Percentiles rank a stretch among this genome's conserved stretches.
Evolutionary conservation across 1,140 invertebrate species (phyloP).

Genomic region (Pogonognathellus flavescens): DNA sequence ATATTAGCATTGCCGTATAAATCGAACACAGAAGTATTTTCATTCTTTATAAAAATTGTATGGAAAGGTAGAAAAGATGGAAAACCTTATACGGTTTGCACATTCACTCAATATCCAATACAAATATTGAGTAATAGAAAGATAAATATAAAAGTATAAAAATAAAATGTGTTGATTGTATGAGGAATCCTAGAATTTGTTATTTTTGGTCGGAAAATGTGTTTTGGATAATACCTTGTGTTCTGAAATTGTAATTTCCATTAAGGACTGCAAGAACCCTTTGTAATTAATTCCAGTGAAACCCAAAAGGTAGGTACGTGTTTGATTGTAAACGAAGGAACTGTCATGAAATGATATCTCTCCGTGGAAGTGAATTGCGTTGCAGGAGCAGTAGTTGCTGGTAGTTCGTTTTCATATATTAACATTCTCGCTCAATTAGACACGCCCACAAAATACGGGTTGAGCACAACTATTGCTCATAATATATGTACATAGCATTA

Average conservation of each 20-base stretch:
- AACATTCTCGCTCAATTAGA: conserved; percentile 33
- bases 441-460: conserved; percentile 33
- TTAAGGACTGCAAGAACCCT: background rate
- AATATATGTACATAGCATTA: background rate
- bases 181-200: background rate
- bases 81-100: too few species aligned
- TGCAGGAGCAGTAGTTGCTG: background rate
- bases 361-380: background rate
- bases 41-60: too few species aligned
- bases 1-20: too few species aligned
- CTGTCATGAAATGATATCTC: conserved; percentile 46
- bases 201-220: background rate
- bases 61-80: too few species aligned
- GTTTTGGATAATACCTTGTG: background rate
- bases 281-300: background rate
- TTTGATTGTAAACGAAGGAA: conserved; percentile 14
- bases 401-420: conserved; percentile 6
- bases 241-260: background rate
- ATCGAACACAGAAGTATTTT: too few species aligned
- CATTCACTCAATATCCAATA: too few species aligned
- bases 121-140: too few species aligned
- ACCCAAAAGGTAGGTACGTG: background rate
- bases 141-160: too few species aligned
- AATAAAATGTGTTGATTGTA: too few species aligned
- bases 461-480: background rate